These are phyloP conservation scores for Rhagonycha fulva DNA, from an alignment of 2,888 invertebrate genomes.

Conservation along the genomic window DNA sequence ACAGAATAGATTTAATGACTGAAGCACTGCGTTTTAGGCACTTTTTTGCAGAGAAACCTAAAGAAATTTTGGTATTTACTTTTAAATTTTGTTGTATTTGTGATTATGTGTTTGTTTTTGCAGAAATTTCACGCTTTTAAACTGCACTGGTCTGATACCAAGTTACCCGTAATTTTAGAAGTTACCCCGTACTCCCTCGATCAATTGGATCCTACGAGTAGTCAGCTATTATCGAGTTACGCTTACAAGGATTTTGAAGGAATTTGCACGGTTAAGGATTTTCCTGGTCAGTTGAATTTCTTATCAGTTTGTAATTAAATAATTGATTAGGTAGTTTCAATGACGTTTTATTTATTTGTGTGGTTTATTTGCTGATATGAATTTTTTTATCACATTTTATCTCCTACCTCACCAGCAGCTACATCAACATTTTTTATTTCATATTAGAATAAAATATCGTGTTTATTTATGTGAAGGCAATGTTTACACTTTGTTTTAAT, in stretches of 20 bases:
- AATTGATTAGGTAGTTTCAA: not conserved
- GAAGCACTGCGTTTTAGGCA: conserved; percentile 84
- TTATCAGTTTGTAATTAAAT: not conserved
- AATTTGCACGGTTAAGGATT: conserved; percentile 80
- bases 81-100: not conserved
- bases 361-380: not conserved
- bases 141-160: conserved; percentile 95
- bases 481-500: not conserved
- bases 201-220: conserved; percentile 87
- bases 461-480: not conserved
- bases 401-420: not conserved
- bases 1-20: conserved; percentile 88
- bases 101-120: conserved; percentile 12
- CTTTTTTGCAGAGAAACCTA: conserved; percentile 79
- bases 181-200: conserved; percentile 91
- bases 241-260: conserved; percentile 86
- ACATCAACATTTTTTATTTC: not conserved
- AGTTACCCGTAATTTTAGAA: conserved; percentile 85
- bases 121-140: conserved; percentile 83
- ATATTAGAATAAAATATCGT: not conserved
- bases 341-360: not conserved
- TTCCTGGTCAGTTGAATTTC: conserved; percentile 61
- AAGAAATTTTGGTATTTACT: conserved; percentile 70
- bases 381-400: not conserved
- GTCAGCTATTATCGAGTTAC: conserved; percentile 80